These are phyloP conservation scores for Aulostomus chinensis DNA, from an alignment of 2,797 vertebrate genomes.

Conservation along the genomic window DNA sequence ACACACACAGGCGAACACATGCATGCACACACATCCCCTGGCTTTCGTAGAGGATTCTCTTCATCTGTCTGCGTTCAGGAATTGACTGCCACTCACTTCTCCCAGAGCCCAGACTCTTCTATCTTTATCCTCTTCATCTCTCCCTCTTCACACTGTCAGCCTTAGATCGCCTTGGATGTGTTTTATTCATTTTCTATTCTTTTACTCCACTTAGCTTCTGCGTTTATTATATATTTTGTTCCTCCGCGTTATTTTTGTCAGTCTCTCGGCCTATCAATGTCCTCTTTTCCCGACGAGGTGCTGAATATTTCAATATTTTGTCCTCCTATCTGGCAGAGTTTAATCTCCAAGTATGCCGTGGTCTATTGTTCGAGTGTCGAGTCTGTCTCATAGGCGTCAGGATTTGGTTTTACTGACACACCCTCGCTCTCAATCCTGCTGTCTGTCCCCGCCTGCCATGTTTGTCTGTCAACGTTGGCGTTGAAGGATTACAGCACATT, in stretches of 20 bases:
- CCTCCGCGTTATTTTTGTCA: constrained; percentile 39
- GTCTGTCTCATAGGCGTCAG: constrained; percentile 22
- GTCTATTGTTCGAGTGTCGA: constrained; percentile 22
- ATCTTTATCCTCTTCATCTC: constrained; percentile 46
- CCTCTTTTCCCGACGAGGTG: constrained; percentile 20
- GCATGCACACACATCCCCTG: constrained; percentile 18
- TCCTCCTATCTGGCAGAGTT: constrained; percentile 16
- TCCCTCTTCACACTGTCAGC: constrained; percentile 37
- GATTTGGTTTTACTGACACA: constrained; percentile 38
- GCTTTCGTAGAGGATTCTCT: constrained; percentile 44
- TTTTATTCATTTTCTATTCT: constrained; percentile 48
- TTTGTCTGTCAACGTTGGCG: constrained; percentile 38
- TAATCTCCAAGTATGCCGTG: constrained; percentile 16
- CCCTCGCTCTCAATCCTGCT: constrained; percentile 26
- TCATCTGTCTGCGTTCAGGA: constrained; percentile 54
- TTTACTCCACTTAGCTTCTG: constrained; percentile 10
- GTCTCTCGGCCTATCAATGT: constrained; percentile 7
- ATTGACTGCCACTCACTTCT: constrained; percentile 58
- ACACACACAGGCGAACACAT: constrained; percentile 5
- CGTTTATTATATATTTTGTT: constrained; percentile 32
- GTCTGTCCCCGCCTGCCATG: constrained; percentile 30
- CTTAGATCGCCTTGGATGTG: constrained; percentile 34
- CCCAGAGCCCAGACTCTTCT: constrained; percentile 32
- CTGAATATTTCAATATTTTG: constrained; percentile 16
- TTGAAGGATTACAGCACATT: constrained; percentile 47